Base-by-base conservation (phyloP, 2,888 invertebrate species). In the Calameuta pallipes region DNA sequence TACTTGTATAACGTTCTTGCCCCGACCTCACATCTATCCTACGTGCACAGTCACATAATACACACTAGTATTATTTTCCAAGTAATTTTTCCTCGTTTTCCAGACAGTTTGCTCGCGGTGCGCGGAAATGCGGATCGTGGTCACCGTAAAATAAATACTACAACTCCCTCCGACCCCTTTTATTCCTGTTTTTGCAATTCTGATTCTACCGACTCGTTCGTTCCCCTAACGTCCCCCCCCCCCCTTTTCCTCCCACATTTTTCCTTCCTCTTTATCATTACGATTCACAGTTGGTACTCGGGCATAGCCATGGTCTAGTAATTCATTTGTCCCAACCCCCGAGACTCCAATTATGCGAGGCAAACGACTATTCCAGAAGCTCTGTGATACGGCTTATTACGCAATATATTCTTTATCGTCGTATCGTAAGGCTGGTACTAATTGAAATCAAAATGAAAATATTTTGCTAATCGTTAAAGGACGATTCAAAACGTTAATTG, bases 11-110 rank as follows among this genome's bases (percentile, higher is more conserved):
- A 15, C 56, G 23, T 56, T 56, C 23, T 56, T 56, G 23, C 2
- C 56, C 56, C 23, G 56, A 9, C 9, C 23, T 56, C 23, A 56
- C 56, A 2, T 23, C 9, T 9, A 9, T 56, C 6, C 56, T 15
- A 56, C 23, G 23, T 23, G 23, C 56, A 23, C 6, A 41, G 15
- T 56, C 56, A 56, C 56, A 23, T 56, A 23, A 23, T 23, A 23
- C 77, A 70, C 78, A 82, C 82, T 83, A 85, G 82, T 83, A 85
- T 87, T 88, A 87, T 83, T 87, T 85, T 80, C 82, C 75, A 82
- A 85, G 86, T 87, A 86, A 90, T 90, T 89, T 88, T 88, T 89
- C 85, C 89, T 90, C 87, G 87, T 90, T 90, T 89, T 89, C 89
- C 88, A 86, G 87, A 86, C 89, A 88, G 89, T 90, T 90, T 87